Conservation (phyloP, 2,888 invertebrate species). For the Parnassius mnemosyne region DNA sequence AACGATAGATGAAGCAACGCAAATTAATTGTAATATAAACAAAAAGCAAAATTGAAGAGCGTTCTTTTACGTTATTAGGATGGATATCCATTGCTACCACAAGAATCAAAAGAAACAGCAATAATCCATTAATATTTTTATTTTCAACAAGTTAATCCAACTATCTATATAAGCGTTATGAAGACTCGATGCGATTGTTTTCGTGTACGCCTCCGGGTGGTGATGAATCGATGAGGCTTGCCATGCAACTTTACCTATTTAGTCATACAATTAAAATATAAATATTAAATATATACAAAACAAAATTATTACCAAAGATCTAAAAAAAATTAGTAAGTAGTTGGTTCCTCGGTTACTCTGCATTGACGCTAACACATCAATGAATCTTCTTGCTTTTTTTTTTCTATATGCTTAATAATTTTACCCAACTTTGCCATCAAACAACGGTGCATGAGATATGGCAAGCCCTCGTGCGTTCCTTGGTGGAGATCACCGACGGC, state of each 20-base stretch:
- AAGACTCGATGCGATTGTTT: conserved; percentile 9
- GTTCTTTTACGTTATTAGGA: too few species aligned
- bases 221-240: conserved; percentile 5
- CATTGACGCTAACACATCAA: conserved; percentile 24
- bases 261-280: conserved; percentile 37
- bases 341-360: conserved; percentile 15
- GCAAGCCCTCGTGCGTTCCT: conserved; percentile 24
- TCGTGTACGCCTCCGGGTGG: conserved; percentile 4
- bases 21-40: neutral
- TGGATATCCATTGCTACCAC: neutral
- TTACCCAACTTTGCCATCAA: conserved; percentile 21
- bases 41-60: conserved; percentile 10
- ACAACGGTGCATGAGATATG: conserved; percentile 20
- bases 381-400: conserved; percentile 12
- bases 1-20: too few species aligned
- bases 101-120: conserved; percentile 15
- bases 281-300: conserved; percentile 6
- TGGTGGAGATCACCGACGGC: conserved; percentile 18
- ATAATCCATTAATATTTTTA: conserved; percentile 10
- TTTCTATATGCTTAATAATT: conserved; percentile 22
- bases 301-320: conserved; percentile 1
- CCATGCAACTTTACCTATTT: conserved; percentile 74
- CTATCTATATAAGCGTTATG: conserved; percentile 5
- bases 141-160: conserved; percentile 10
- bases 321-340: conserved; percentile 5